Base-by-base conservation (phyloP, 2,797 vertebrate species). In the Intellagama lesueurii region DNA sequence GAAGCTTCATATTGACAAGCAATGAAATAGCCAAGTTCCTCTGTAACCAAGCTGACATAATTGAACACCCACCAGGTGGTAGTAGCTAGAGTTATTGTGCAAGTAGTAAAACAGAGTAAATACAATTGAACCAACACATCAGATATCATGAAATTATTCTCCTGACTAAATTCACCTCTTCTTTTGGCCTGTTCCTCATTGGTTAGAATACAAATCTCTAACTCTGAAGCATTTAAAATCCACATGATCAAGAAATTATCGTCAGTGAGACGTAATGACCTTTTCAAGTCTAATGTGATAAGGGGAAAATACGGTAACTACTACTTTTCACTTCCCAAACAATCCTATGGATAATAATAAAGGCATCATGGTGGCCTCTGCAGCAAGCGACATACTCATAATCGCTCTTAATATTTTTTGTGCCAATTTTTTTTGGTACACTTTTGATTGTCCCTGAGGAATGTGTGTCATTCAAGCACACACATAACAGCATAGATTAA, bases 151-250 rank as follows among this genome's bases (percentile, higher is more conserved):
- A 24, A 49, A 24, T 3, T n/a, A 28, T 40, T 35, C 44, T 72
- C 66, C 68, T 69, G 44, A 85, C n/a, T 49, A 30, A 56, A 49
- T 47, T 17, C 26, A 52, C 47, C 32, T 56, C 66, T 72, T 56
- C n/a, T 30, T 2, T 24, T 19, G 7, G 24, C 32, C 17, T 19
- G 7, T 56, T 88, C 70, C 26, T 0, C 3, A 3, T 26, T 1
- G 5, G 83, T 64, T 84, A 2, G n/a, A 83, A 1, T 0, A 2
- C 3, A 40, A 17, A 0, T 0, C 28, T 0, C 0, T 19, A 26
- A 0, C 40, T 0, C 2, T 0, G 70, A 87, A 80, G 22, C 0
- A 0, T 0, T n/a, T 0, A 9, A 28, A 6, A 84, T 22, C 14
- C 3, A 49, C 40, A 83, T 28, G 69, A 32, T 52, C 0, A 0